Conservation (phyloP, 1,140 invertebrate species). For the Drosophila nikananu region DNA sequence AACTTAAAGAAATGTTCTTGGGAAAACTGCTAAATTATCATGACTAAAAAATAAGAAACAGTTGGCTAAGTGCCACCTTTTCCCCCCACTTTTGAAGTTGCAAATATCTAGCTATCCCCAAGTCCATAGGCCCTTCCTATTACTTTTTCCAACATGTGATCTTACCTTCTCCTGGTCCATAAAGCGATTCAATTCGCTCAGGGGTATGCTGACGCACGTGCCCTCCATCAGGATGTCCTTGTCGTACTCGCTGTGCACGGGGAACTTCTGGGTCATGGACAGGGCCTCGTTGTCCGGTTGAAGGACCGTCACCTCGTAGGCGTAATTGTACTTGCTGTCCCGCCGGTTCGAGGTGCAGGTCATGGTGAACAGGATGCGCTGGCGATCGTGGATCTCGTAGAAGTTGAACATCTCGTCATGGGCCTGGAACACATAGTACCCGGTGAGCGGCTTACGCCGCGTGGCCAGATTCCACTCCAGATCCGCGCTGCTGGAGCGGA, state of each 20-base stretch:
- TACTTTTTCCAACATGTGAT: background rate
- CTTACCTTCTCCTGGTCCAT: conserved; percentile 76
- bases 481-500: conserved; percentile 44
- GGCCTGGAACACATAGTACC: conserved; percentile 80
- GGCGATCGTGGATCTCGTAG: conserved; percentile 78
- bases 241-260: conserved; percentile 82
- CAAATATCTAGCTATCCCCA: no score
- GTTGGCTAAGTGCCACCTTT: background rate
- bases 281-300: conserved; percentile 75
- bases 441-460: conserved; percentile 70
- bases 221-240: conserved; percentile 77
- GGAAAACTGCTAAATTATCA: background rate
- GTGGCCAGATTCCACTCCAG: conserved; percentile 74
- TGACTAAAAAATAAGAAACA: background rate
- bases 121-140: background rate
- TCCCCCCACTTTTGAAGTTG: background rate
- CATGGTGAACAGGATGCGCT: conserved; percentile 80
- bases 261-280: conserved; percentile 78
- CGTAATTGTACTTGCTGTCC: conserved; percentile 78
- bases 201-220: conserved; percentile 72
- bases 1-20: background rate
- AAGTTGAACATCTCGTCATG: conserved; percentile 83
- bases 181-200: conserved; percentile 70
- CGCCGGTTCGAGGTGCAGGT: conserved; percentile 78
- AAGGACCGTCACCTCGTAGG: conserved; percentile 77